Base-by-base conservation (phyloP, 1,140 invertebrate species). In the Marisa cornuarietis region DNA sequence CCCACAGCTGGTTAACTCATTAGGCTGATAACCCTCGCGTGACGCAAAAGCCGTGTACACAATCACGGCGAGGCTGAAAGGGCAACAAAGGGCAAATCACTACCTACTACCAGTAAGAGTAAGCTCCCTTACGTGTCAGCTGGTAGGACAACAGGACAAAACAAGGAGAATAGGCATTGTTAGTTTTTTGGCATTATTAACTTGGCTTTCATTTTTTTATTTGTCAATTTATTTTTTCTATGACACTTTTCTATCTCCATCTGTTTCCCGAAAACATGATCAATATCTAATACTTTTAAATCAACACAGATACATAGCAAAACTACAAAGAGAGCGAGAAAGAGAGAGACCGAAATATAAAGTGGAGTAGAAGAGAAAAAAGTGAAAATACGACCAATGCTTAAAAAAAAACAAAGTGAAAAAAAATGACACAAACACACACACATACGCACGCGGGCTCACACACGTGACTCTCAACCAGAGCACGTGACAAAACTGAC, bases 371-470 rank as follows among this genome's bases (percentile, higher is more conserved):
- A 42, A 42, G 31, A 42, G 31, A 42, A 42, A 42, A 42, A 6
- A 42, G 9, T 22, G 66, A 42, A 42, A 42, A 42, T 42, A 42
- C 5, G 31, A 42, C 69, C 5, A 10, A 42, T 26, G n/a, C n/a
- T n/a, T n/a, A n/a, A n/a, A 71, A 4, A 71, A 4, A 71, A 31
- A 71, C 69, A 42, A 22, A 42, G n/a, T 49, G n/a, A 71, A 10
- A 71, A 16, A 71, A 22, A 71, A 10, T 26, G 11, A 42, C 69
- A 71, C 69, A 71, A 31, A 71, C 69, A 71, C 69, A 71, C 69
- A 71, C 69, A 71, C n/a, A 71, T 4, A 5, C 69, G 10, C 69
- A 18, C 69, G 5, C 69, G 31, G 11, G 31, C 69, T 26, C 69
- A 71, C 69, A 71, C 66, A 69, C 66, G 14, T 31, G 14, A 42